phyloP scores from a whole-genome alignment of 30 jellyfish, hydroid and myxozoan species.

The Cassiopea andromeda region DNA sequence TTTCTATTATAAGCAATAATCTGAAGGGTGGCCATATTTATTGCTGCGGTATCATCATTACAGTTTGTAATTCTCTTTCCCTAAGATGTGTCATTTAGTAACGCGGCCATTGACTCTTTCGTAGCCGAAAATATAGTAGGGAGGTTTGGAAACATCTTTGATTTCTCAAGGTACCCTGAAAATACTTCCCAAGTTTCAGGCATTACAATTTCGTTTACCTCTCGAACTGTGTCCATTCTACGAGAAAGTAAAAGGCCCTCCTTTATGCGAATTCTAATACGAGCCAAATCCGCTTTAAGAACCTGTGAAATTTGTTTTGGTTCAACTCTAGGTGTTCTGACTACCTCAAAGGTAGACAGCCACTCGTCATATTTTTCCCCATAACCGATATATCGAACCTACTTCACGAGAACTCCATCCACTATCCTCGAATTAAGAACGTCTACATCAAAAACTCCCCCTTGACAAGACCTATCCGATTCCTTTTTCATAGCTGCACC shows the following conservation, averaged over 20 bases:
- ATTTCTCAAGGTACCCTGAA: background rate
- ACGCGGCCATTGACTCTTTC: background rate
- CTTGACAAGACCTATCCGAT: background rate
- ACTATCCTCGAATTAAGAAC: background rate
- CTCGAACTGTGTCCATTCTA: background rate
- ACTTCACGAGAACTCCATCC: background rate
- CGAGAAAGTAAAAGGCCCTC: background rate
- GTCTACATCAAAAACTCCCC: background rate
- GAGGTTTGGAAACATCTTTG: background rate
- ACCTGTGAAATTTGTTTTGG: background rate
- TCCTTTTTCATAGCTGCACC: background rate
- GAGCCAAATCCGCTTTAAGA: background rate
- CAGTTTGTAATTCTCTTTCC: background rate
- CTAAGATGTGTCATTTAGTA: background rate
- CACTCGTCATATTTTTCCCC: conserved; percentile 1
- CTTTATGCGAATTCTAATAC: background rate
- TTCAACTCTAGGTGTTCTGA: background rate
- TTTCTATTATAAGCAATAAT: background rate
- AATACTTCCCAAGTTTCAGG: background rate
- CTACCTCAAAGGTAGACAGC: background rate
- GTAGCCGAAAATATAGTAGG: background rate
- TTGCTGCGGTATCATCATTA: background rate
- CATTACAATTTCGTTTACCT: background rate
- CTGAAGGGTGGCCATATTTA: background rate
- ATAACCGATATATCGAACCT: background rate